phyloP scores from a whole-genome alignment of 2,888 invertebrate genomes.

The Euclidia mi region DNA sequence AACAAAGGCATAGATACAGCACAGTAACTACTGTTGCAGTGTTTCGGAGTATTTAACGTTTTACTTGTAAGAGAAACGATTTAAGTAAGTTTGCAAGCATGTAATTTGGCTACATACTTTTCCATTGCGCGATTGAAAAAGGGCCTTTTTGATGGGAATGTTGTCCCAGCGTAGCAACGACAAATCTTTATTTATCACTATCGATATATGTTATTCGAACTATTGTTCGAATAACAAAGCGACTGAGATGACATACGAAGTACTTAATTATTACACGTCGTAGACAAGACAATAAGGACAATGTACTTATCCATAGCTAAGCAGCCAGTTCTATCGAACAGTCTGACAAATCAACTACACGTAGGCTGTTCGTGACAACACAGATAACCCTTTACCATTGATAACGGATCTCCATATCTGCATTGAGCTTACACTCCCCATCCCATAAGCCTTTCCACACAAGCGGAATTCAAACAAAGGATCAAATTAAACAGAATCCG shows the following conservation, averaged over 20 bases:
- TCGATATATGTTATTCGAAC: too few relatives aligned
- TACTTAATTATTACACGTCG: too few relatives aligned
- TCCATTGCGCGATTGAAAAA: too few relatives aligned
- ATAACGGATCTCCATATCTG: slow-evolving; percentile 79
- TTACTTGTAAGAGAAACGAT: too few relatives aligned
- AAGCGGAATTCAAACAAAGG: slow-evolving; percentile 86
- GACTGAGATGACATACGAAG: too few relatives aligned
- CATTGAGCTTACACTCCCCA: slow-evolving; percentile 61
- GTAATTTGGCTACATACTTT: too few relatives aligned
- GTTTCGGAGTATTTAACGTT: background rate
- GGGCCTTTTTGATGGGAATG: too few relatives aligned
- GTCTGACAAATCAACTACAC: slow-evolving; percentile 67
- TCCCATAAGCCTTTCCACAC: slow-evolving; percentile 83
- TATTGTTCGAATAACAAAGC: too few relatives aligned
- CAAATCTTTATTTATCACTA: too few relatives aligned
- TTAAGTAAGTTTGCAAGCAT: too few relatives aligned
- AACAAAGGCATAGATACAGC: slow-evolving; percentile 8
- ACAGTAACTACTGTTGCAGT: slow-evolving; percentile 6
- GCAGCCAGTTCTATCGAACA: background rate
- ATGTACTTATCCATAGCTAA: background rate
- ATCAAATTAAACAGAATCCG: slow-evolving; percentile 88
- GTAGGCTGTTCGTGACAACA: slow-evolving; percentile 78
- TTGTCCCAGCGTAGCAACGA: too few relatives aligned
- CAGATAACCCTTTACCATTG: slow-evolving; percentile 76
- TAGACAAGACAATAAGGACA: background rate